These are phyloP conservation scores for Tenebrosternarchus preto DNA, from an alignment of 2,113 vertebrate species.

Conservation along the genomic window DNA sequence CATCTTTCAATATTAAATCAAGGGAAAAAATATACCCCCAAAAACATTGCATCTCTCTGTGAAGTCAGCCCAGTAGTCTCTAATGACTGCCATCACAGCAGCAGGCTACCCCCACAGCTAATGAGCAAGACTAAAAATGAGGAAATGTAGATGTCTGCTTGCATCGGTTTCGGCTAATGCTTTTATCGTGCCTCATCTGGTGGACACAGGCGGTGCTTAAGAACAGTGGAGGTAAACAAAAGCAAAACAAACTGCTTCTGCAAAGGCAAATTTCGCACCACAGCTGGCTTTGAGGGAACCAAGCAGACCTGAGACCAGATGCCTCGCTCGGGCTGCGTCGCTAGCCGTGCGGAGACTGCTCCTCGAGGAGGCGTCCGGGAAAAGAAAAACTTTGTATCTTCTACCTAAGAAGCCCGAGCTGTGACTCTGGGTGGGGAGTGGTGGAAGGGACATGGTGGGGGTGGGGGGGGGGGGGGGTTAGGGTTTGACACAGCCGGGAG, in stretches of 20 bases:
- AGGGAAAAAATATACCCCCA: background rate
- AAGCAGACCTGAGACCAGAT: background rate
- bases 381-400: background rate
- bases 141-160: constrained; percentile 6
- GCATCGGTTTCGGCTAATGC: constrained; percentile 21
- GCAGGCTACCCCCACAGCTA: constrained; percentile 23
- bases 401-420: too few relatives aligned
- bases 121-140: constrained; percentile 14
- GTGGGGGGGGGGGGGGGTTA: background rate
- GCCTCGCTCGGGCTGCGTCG: background rate
- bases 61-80: constrained; percentile 26
- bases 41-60: background rate
- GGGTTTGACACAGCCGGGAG: background rate
- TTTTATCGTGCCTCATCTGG: constrained; percentile 41
- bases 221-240: constrained; percentile 22
- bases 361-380: background rate
- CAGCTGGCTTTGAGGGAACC: background rate
- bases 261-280: constrained; percentile 1
- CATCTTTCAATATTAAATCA: background rate
- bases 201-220: constrained; percentile 25
- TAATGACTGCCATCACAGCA: constrained; percentile 43
- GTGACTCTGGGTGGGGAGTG: too few relatives aligned
- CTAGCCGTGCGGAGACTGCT: background rate
- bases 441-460: too few relatives aligned
- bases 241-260: background rate